Evolutionary conservation across 2,888 invertebrate species (phyloP), one percentile per base, ranked within the genome.

Genomic region (Eupithecia inturbata): DNA sequence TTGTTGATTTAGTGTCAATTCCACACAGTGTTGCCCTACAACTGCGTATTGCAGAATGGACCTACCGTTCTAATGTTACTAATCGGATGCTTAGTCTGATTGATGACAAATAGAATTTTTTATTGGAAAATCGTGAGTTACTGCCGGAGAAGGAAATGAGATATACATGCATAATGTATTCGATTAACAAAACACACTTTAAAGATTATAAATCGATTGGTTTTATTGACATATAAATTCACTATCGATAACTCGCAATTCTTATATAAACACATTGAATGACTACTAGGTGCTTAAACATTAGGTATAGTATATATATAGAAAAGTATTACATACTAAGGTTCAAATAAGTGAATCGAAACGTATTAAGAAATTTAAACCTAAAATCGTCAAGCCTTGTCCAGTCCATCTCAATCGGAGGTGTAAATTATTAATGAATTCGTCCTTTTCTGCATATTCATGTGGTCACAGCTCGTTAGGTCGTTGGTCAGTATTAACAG

Each of bases 391-490:
- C 67, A 68, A 73, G 68, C 49, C 33, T 67, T 76, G 69, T 67
- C 41, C 39, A 68, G 69, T 67, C 41, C 39, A 68, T 68, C 64
- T 62, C 73, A 76, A 80, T 79, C 77, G 77, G 80, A 82, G 82
- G 86, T 87, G 87, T 85, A 83, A 83, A 82, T 86, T 86, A 88
- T 89, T 90, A 91, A 91, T 91, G 88, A 91, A 91, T 91, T 86
- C 86, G 84, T 85, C 88, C 88, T 87, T 86, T 87, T 87, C 82
- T 93, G 93, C 89, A 94, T 94, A 94, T 94, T 93, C 93, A 94
- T 94, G 89, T 82, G 90, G 88, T 87, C 88, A 85, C 91, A 87
- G 89, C 92, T 94, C 92, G 93, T 93, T 94, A 94, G 91, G 90
- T 91, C 90, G 89, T 84, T 85, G 91, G 89, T 92, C 92, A 92